A percentile compares a stretch with the other conserved stretches of the same genome.
Conservation (phyloP, 1,140 invertebrate species). For the Apis mellifera region Amel_HAv3.1 CM009944.2:1049001-1049500, state of each 20-base stretch:
- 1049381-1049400: background rate
- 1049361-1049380: constrained; percentile 19
- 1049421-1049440: background rate
- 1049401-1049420: background rate
- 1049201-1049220: background rate
- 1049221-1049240: background rate
- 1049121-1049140: background rate
- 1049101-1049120: background rate
- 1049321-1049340: constrained; percentile 15
- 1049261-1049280: background rate
- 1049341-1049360: constrained; percentile 13
- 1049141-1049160: background rate
- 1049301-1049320: background rate
- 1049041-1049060: background rate
- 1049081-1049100: no score
- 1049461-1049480: constrained; percentile 37
- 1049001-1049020: background rate
- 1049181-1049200: constrained; percentile 6
- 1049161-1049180: background rate
- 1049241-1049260: constrained; percentile 24
- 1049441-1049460: background rate
- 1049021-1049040: background rate
- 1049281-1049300: background rate
- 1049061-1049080: background rate
- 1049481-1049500: constrained; percentile 47